phyloP scores from a whole-genome alignment of 2,888 invertebrate species.

The Galerucella calmariensis region DNA sequence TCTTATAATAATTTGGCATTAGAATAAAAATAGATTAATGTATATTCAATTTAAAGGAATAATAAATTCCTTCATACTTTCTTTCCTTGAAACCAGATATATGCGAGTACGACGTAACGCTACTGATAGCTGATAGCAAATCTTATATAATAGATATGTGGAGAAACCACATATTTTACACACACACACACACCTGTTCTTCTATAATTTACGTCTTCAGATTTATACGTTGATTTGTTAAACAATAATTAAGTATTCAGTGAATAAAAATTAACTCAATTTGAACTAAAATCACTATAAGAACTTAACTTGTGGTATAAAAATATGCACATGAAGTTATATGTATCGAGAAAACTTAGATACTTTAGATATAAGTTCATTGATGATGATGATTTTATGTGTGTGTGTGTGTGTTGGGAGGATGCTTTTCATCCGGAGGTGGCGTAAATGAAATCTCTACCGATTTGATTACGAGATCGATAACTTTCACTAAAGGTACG shows the following conservation, averaged over 20 bases:
- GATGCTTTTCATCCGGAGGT: not conserved
- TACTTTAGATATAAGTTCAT: no score
- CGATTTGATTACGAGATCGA: slow-evolving; percentile 11
- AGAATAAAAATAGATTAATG: not conserved
- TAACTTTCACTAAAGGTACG: slow-evolving; percentile 18
- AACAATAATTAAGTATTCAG: no score
- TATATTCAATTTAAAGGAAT: not conserved
- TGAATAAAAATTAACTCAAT: no score
- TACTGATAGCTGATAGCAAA: not conserved
- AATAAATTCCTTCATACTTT: not conserved
- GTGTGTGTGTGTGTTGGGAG: slow-evolving; percentile 10
- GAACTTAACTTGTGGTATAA: no score
- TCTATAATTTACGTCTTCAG: not conserved
- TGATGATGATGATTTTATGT: not conserved
- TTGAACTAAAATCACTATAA: no score
- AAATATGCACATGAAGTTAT: no score
- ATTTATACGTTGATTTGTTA: no score
- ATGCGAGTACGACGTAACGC: not conserved
- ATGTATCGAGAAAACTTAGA: no score
- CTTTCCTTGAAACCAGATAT: not conserved
- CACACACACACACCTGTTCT: slow-evolving; percentile 4
- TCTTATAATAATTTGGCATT: not conserved
- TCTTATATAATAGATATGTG: not conserved
- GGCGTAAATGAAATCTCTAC: slow-evolving; percentile 16
- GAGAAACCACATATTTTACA: slow-evolving; percentile 7